Evolutionary conservation across 2,888 invertebrate species (phyloP).

Genomic region (Empis stercorea): DNA sequence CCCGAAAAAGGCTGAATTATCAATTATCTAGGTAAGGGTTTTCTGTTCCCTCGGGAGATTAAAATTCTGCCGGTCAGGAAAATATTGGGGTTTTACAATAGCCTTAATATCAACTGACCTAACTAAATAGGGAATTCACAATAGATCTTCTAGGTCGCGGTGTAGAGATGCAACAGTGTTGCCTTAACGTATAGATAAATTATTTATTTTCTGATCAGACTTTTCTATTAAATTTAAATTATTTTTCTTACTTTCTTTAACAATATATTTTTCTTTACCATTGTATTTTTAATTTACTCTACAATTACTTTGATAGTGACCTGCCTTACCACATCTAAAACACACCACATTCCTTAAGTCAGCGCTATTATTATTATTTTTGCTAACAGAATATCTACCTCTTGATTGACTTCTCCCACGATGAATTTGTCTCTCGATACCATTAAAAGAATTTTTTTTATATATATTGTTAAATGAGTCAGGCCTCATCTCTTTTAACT

Average conservation of each 20-base stretch:
- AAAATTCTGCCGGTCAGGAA: too few species aligned
- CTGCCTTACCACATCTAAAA: slow-evolving; percentile 1
- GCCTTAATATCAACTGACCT: too few species aligned
- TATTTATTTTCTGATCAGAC: slow-evolving; percentile 13
- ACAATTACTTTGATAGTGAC: slow-evolving; percentile 17
- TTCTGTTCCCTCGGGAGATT: too few species aligned
- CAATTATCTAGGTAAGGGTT: too few species aligned
- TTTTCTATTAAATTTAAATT: neutral
- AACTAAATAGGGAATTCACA: too few species aligned
- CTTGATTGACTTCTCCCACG: neutral
- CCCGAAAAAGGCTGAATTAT: too few species aligned
- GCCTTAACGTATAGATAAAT: too few species aligned
- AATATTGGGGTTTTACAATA: too few species aligned
- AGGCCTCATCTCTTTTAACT: slow-evolving; percentile 8
- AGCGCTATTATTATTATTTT: slow-evolving; percentile 2
- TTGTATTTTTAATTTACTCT: slow-evolving; percentile 14
- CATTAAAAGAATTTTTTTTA: neutral
- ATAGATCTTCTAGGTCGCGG: too few species aligned
- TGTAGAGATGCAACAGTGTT: too few species aligned
- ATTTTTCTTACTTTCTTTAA: neutral
- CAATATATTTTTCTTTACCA: slow-evolving; percentile 8
- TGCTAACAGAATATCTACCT: slow-evolving; percentile 6
- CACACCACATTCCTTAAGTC: neutral
- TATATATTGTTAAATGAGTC: slow-evolving; percentile 5
- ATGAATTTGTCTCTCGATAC: neutral